Evolutionary conservation across 1,140 invertebrate species (phyloP), one percentile per base, ranked within the genome.

Genomic region (Trichonephila inaurata): DNA sequence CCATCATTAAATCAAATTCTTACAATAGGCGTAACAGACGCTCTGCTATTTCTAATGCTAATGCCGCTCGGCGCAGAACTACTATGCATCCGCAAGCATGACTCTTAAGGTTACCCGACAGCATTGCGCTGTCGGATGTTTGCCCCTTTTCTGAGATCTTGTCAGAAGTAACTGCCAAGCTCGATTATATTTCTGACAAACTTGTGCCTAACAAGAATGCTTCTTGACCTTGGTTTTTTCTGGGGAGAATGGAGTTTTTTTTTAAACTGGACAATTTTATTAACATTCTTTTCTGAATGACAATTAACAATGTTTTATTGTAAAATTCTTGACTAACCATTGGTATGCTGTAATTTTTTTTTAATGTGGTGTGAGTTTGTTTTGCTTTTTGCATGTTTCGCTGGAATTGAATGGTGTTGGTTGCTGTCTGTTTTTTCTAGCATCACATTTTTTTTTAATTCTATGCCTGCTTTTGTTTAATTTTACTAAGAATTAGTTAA

Each of bases 21-120:
- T 86, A 51, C 33, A 77, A 81, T 24, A 77, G 44, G 61, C 91
- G 91, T 72, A 92, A 69, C 82, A 85, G 58, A n/a, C 91, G 91
- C 62, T 89, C 24, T 72, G 24, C 82, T 58, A 89, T 33, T 21
- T n/a, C 64, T 83, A 91, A 91, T 24, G 21, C 21, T 88, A 93
- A 89, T 44, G 33, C 60, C 3, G 28, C 92, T 44, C 83, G 92
- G 58, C 92, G 86, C 12, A 21, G 86, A 62, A 77, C 24, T 58
- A 19, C 83, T n/a, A 81, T 66, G 10, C 92, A 88, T 60, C 92
- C 92, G 33, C 92, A 93, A 62, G 85, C 92, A 82, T 93, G 92
- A 93, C 92, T 93, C 4, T 93, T 93, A 64, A 66, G 60, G 85
- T 61, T 93, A 66, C 92, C 92, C 85, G 69, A 89, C 86, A 81